Base-by-base conservation (phyloP, 2,888 invertebrate genomes). In the Ceraclea dissimilis region DNA sequence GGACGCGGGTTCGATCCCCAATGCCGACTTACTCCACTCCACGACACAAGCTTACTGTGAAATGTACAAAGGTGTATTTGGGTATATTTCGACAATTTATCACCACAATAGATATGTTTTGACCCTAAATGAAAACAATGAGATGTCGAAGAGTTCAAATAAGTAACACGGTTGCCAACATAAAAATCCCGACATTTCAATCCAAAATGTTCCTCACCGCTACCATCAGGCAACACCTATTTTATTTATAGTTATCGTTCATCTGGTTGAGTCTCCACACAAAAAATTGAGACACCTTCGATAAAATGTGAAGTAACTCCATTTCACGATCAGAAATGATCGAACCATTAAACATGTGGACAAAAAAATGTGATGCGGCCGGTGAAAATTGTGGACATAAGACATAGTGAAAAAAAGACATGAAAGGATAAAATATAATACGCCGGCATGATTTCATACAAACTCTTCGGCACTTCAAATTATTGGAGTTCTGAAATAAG, bases 271-370 rank as follows among this genome's bases (percentile, higher is more conserved):
- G 21, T 51, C 39, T 39, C 6, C 10, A 10, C 26, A 21, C 16
- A 49, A 49, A 49, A 49, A 49, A 49, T 20, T 26, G 22, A 20
- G 20, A 49, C 49, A 26, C 49, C 19, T 49, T 49, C 49, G 49
- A 49, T 49, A 26, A 49, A 49, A 49, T 49, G 49, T 20, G 22
- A 21, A 26, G 22, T 19, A 17, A 49, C 49, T 49, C 49, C 49
- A 49, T 49, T 49, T 49, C 49, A 13, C 26, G 49, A 49, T 49
- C 49, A 18, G 16, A 47, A 11, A 18, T 47, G 47, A 47, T 47
- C 47, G 47, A 47, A 47, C 47, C 39, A 39, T 39, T 39, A 39
- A 39, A 39, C 39, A 39, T 16, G 39, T 39, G 8, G 39, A 39
- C 39, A 39, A 39, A 39, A 39, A 39, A 39, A 13, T 16, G 13